phyloP scores from a whole-genome alignment of 1,140 invertebrate genomes.

The Drosophila pandora region DNA sequence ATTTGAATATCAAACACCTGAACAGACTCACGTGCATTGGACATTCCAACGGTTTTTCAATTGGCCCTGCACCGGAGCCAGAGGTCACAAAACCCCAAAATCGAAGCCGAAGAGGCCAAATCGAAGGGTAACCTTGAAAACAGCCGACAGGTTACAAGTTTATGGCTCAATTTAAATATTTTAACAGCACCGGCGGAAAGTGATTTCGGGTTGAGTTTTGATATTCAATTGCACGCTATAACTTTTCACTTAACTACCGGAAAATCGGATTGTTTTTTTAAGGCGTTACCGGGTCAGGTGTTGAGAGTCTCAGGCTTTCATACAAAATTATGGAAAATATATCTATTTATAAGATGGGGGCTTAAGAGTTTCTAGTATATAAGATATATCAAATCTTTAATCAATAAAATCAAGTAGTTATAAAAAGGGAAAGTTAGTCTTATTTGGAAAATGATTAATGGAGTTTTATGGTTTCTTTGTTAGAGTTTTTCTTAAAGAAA shows the following conservation, averaged over 20 bases:
- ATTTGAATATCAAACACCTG: conserved; percentile 14
- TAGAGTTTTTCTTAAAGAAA: too few species aligned
- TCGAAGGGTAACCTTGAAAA: conserved; percentile 63
- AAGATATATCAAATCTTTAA: background rate
- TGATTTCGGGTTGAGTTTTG: background rate
- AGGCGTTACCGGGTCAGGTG: conserved; percentile 31
- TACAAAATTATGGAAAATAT: conserved; percentile 16
- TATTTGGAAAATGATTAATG: background rate
- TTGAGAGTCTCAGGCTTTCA: conserved; percentile 1
- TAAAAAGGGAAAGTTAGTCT: too few species aligned
- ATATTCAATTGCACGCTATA: conserved; percentile 23
- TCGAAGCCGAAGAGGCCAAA: conserved; percentile 26
- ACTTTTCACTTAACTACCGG: background rate
- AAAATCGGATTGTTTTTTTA: conserved; percentile 28
- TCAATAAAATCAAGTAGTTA: background rate
- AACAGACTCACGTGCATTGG: conserved; percentile 47
- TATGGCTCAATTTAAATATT: conserved; percentile 75
- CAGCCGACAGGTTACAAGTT: conserved; percentile 72
- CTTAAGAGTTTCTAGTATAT: background rate
- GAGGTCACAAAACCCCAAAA: conserved; percentile 36
- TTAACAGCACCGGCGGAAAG: conserved; percentile 47
- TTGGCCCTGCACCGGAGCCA: conserved; percentile 50
- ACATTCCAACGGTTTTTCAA: conserved; percentile 55
- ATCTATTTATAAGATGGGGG: conserved; percentile 23
- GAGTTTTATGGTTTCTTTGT: too few species aligned